These are phyloP conservation scores for Brachionus plicatilis DNA, from an alignment of 1,140 invertebrate genomes.

Conservation along the genomic window DNA sequence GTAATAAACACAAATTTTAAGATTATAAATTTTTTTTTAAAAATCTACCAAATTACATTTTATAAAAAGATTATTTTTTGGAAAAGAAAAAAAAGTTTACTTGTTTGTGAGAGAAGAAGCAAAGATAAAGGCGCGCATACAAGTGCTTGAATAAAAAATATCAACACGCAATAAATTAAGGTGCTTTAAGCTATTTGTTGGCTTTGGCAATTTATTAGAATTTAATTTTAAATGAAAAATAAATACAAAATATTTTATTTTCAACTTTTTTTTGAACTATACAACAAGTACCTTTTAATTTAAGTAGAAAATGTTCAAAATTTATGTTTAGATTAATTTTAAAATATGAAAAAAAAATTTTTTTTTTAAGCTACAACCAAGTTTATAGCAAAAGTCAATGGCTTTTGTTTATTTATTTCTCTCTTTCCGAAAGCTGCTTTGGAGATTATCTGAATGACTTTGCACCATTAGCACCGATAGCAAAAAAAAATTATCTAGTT, in stretches of 20 bases:
- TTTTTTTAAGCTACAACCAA: neutral
- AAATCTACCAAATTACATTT: neutral
- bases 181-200: neutral
- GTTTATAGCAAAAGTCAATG: neutral
- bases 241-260: constrained; percentile 1
- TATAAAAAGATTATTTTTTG: neutral
- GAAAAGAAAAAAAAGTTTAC: neutral
- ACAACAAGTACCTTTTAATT: constrained; percentile 12
- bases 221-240: neutral
- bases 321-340: neutral
- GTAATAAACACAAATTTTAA: neutral
- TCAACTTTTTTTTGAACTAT: neutral
- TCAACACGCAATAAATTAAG: constrained; percentile 8
- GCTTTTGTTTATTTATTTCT: too few relatives aligned
- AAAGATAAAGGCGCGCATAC: constrained; percentile 13
- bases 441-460: neutral
- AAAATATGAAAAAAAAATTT: neutral
- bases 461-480: neutral
- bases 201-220: neutral
- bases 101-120: neutral
- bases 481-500: neutral
- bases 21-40: neutral
- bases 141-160: constrained; percentile 15
- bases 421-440: neutral
- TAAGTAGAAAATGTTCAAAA: neutral